phyloP scores from a whole-genome alignment of 2,888 invertebrate genomes.

The Noctua pronuba region DNA sequence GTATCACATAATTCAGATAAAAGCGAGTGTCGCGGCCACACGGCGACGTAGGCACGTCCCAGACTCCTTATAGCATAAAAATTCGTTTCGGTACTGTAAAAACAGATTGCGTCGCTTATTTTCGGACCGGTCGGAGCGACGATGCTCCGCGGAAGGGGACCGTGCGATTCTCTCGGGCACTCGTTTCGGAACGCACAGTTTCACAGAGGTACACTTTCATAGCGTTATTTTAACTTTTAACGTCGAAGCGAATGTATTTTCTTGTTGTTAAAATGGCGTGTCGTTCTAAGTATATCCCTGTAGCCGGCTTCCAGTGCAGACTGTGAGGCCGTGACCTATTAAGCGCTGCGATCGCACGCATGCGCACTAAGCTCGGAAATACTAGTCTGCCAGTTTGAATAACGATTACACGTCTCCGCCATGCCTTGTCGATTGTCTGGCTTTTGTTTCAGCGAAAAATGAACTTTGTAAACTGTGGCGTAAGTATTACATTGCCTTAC shows the following conservation, averaged over 20 bases:
- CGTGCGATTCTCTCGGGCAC: slow-evolving; percentile 57
- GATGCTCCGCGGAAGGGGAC: slow-evolving; percentile 70
- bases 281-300: slow-evolving; percentile 81
- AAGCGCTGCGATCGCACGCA: slow-evolving; percentile 82
- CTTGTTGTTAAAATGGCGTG: slow-evolving; percentile 75
- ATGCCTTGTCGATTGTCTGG: slow-evolving; percentile 82
- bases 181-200: slow-evolving; percentile 64
- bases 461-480: slow-evolving; percentile 68
- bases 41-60: slow-evolving; percentile 70
- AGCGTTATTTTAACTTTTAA: slow-evolving; percentile 54
- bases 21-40: slow-evolving; percentile 61
- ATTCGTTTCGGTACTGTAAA: slow-evolving; percentile 70
- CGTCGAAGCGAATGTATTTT: slow-evolving; percentile 53
- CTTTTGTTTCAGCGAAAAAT: slow-evolving; percentile 72
- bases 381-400: slow-evolving; percentile 84
- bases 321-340: slow-evolving; percentile 88
- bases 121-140: slow-evolving; percentile 73
- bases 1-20: slow-evolving; percentile 71
- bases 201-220: slow-evolving; percentile 64
- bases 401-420: slow-evolving; percentile 86
- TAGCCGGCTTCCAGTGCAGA: slow-evolving; percentile 84
- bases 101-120: slow-evolving; percentile 76
- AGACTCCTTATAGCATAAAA: slow-evolving; percentile 72
- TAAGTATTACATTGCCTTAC: slow-evolving; percentile 65
- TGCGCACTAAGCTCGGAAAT: slow-evolving; percentile 83